Evolutionary conservation across 2,888 invertebrate genomes (phyloP).

Genomic region (Anodontia alba): DNA sequence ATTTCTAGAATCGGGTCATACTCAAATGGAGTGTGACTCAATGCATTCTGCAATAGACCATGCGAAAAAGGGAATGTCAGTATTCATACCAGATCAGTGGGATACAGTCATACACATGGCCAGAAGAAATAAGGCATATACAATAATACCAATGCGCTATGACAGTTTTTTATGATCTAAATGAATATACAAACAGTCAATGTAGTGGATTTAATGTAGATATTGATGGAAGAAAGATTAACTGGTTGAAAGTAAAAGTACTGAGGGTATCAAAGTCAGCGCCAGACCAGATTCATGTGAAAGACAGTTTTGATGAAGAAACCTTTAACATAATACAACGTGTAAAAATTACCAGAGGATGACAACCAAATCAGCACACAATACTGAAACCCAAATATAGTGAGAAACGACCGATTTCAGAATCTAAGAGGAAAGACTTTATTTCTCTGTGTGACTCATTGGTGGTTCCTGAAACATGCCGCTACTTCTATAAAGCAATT

Average conservation of each 20-base stretch:
- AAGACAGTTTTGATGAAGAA: conserved; percentile 10
- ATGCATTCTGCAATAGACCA: conserved; percentile 30
- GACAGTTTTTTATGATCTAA: conserved; percentile 9
- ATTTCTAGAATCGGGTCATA: too few species aligned
- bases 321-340: conserved; percentile 10
- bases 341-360: conserved; percentile 9
- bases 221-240: conserved; percentile 1
- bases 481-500: too few species aligned
- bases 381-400: conserved; percentile 18
- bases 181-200: neutral
- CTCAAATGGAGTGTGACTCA: too few species aligned
- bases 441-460: conserved; percentile 11
- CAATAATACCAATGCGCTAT: conserved; percentile 15
- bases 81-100: conserved; percentile 29
- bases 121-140: conserved; percentile 29
- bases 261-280: too few species aligned
- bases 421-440: conserved; percentile 25
- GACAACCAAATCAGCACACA: neutral
- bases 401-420: conserved; percentile 25
- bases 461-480: too few species aligned
- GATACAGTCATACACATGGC: conserved; percentile 24
- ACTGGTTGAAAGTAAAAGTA: too few species aligned
- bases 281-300: too few species aligned
- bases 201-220: conserved; percentile 12
- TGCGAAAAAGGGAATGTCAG: conserved; percentile 22